Evolutionary conservation across 1,140 invertebrate species (phyloP), one percentile per base, ranked within the genome.

Genomic region (Cryptotermes secundus): DNA sequence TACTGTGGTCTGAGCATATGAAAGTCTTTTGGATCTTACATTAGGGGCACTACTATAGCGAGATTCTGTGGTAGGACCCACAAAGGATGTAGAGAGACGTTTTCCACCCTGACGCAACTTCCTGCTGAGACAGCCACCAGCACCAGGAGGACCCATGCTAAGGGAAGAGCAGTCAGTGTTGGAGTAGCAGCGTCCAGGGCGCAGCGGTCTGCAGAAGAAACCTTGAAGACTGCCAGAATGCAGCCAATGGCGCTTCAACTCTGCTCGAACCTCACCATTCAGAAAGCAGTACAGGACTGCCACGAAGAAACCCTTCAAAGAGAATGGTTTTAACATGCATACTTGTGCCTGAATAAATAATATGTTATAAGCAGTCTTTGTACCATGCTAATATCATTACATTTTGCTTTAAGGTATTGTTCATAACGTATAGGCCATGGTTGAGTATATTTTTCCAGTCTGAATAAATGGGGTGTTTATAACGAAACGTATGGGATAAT

Each of bases 211-310:
- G 53, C 53, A 22, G 53, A 59, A 59, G 19, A 10, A 59, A 26
- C 53, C 53, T 22, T 16, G 6, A 19, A 59, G 53, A 16, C 19
- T 59, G 6, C 53, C 53, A 36, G 49, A 31, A 31, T 26, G 53
- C 19, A 26, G 53, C 89, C 88, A 89, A 2, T 87, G 86, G 84
- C 87, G 83, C 83, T 83, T 87, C 24, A 92, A 86, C 85, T 92
- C 92, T 16, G 88, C 87, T 79, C 91, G 88, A 7, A 93, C 93
- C 88, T 93, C 92, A 6, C 91, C 90, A 86, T 93, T 94, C 79
- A 93, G 85, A 59, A 94, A 90, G 87, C 93, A 94, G 87, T 93
- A 94, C 6, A 94, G 88, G 19, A 93, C 86, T 22, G 93, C 91
- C 16, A 94, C 92, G 86, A 93, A 91, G 83, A 91, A 92, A 79